phyloP scores from a whole-genome alignment of 2,113 vertebrate genomes.

The Chauna torquata region DNA sequence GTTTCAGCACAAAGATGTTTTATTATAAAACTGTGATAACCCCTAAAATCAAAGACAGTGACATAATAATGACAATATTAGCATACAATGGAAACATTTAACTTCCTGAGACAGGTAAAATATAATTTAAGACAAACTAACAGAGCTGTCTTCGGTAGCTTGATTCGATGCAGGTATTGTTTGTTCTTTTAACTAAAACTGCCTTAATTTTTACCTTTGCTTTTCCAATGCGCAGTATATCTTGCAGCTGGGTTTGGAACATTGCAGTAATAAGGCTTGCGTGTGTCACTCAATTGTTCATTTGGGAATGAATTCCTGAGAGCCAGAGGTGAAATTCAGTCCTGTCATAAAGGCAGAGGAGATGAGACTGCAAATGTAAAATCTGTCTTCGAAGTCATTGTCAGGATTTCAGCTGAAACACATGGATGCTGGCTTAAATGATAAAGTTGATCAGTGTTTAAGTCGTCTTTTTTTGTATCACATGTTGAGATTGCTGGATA shows the following conservation, averaged over 20 bases:
- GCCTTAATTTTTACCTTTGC: neutral
- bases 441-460: neutral
- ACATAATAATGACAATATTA: neutral
- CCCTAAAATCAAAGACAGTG: neutral
- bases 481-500: neutral
- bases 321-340: neutral
- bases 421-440: neutral
- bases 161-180: neutral
- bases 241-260: neutral
- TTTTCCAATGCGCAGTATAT: neutral
- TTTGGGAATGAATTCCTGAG: neutral
- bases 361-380: neutral
- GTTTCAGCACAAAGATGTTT: neutral
- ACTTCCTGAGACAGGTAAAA: neutral
- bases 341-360: neutral
- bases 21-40: neutral
- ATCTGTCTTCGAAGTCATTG: neutral
- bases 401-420: constrained; percentile 1
- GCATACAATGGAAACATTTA: neutral
- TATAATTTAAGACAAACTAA: neutral
- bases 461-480: neutral
- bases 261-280: neutral
- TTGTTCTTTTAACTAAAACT: neutral
- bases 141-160: neutral
- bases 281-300: neutral